phyloP scores from a whole-genome alignment of 2,888 invertebrate genomes.

The Limnephilus auricula region DNA sequence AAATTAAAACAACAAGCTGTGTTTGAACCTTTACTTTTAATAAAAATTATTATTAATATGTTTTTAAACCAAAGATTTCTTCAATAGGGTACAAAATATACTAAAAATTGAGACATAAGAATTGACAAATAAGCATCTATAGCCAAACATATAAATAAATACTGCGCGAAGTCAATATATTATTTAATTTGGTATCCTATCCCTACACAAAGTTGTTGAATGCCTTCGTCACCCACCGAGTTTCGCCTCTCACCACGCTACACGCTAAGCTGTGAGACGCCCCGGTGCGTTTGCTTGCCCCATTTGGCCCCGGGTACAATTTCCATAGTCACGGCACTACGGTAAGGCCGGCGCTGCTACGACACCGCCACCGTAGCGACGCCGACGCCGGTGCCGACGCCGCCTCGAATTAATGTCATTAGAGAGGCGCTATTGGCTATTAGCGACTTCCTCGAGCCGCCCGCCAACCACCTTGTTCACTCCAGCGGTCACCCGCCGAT shows the following conservation, averaged over 20 bases:
- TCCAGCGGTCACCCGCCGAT: background rate
- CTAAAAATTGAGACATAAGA: too few relatives aligned
- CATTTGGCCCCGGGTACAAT: conserved; percentile 56
- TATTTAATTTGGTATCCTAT: background rate
- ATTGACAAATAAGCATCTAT: too few relatives aligned
- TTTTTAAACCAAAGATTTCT: too few relatives aligned
- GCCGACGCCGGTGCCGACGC: conserved; percentile 70
- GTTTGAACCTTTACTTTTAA: too few relatives aligned
- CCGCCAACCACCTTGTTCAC: conserved; percentile 19
- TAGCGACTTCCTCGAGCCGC: conserved; percentile 70
- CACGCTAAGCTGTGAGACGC: background rate
- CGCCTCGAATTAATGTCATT: conserved; percentile 68
- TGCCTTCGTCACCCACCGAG: background rate
- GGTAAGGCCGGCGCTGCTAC: background rate
- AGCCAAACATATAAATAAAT: too few relatives aligned
- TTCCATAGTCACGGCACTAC: background rate
- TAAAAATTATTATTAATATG: too few relatives aligned
- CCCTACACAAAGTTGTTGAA: background rate
- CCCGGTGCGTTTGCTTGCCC: conserved; percentile 41
- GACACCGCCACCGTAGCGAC: conserved; percentile 24
- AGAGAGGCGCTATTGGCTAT: conserved; percentile 70
- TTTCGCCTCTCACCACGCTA: background rate
- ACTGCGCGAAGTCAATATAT: too few relatives aligned
- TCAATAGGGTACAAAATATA: too few relatives aligned
- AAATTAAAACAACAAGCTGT: too few relatives aligned